Percentiles rank a stretch among this genome's conserved stretches.
Evolutionary conservation across 1,140 invertebrate species (phyloP).

Genomic region (Dufourea novaeangliae): DNA sequence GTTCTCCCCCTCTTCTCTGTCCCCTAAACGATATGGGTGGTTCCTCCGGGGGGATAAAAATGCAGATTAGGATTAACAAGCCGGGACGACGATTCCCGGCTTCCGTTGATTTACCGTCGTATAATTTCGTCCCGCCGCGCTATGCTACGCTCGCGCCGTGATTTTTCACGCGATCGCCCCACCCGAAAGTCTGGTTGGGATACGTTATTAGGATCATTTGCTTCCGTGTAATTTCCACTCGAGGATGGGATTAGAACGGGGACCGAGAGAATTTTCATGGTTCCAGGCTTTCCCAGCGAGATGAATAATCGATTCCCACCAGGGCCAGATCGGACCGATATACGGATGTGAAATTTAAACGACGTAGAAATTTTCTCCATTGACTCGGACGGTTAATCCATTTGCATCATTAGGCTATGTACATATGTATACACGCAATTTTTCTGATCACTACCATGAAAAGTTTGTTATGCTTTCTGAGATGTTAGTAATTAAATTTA

Average conservation of each 20-base stretch:
- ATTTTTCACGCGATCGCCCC: slow-evolving; percentile 7
- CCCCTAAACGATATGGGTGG: slow-evolving; percentile 55
- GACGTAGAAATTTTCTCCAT: neutral
- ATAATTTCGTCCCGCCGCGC: slow-evolving; percentile 32
- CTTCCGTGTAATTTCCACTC: slow-evolving; percentile 42
- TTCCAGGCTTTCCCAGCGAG: no score
- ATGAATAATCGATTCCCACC: neutral
- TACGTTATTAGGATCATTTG: slow-evolving; percentile 43
- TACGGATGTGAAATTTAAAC: neutral
- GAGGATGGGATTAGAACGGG: neutral
- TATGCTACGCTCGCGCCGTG: slow-evolving; percentile 26
- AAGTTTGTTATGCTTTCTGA: no score
- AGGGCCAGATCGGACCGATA: neutral
- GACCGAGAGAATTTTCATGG: slow-evolving; percentile 5
- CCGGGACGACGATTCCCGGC: slow-evolving; percentile 54
- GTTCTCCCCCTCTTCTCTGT: neutral
- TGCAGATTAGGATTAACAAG: slow-evolving; percentile 70
- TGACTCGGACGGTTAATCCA: neutral
- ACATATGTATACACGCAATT: no score
- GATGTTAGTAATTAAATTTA: no score
- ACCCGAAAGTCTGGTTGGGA: neutral
- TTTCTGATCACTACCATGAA: no score
- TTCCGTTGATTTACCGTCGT: slow-evolving; percentile 61
- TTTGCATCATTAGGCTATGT: no score
- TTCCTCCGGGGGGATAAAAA: slow-evolving; percentile 64